Base-by-base conservation (phyloP, 2,888 invertebrate genomes). In the Eustalomyia histrio region DNA sequence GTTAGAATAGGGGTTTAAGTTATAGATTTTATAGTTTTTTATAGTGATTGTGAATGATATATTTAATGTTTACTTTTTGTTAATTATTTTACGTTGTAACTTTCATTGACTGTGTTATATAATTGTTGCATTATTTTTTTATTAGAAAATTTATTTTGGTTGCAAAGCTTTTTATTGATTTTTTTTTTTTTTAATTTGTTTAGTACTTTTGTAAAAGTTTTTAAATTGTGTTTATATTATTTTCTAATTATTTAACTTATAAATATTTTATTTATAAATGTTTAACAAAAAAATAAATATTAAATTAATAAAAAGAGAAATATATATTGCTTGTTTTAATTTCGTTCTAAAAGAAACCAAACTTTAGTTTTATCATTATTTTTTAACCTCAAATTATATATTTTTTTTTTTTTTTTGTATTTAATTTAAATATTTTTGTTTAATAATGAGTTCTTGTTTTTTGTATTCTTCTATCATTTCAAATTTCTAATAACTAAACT, bases 401-500 rank as follows among this genome's bases (percentile, higher is more conserved):
- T 71, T 55, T 21, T 61, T 67, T 72, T 55, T 16, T 61, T 35
- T 14, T 61, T n/a, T 65, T 8, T 33, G 21, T 60, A 39, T 58
- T 35, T 35, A 0, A 24, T 57, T 67, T 21, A 14, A n/a, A 17
- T 76, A 53, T 65, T 58, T 21, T 79, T 71, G 55, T 58, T 79
- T 21, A 24, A n/a, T n/a, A n/a, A 35, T 33, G n/a, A 16, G 7
- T 29, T 29, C 7, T 72, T 21, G n/a, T 53, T 50, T 12, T 65
- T 47, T 52, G 8, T 47, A 12, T 58, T 33, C 21, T 67, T 16
- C 35, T 55, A 12, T 60, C 60, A 68, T 57, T 76, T 60, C 43
- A 74, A 78, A 78, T 78, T 81, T 81, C 81, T 81, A 81, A 78
- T 81, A 81, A 81, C 81, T 81, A 81, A 78, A 81, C 80, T 81